Base-by-base conservation (phyloP, 2,797 vertebrate species). In the Halcyon badia region DNA sequence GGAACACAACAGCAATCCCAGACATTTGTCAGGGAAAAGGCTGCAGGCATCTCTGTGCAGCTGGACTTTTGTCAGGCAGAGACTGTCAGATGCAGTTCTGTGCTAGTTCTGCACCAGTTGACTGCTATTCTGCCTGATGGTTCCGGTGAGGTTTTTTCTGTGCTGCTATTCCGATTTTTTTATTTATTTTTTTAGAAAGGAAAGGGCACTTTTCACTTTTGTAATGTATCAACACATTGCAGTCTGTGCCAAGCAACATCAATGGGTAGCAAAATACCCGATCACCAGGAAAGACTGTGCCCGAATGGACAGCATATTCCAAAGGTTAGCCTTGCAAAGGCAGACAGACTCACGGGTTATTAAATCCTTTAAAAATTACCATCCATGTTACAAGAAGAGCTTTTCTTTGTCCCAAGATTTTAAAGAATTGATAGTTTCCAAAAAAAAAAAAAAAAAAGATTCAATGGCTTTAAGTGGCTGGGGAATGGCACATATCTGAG, bases 41-140 rank as follows among this genome's bases (percentile, higher is more conserved):
- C 93, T 90, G 41, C 76, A 95, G 79, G 61, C 76, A 88, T n/a
- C 57, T 83, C 85, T 49, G 52, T 57, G 85, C 89, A 96, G 89
- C 79, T 93, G 91, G 79, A 95, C 73, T 86, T 85, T 24, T 58
- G 54, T 78, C 61, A 71, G 58, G 54, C 7, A 0, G 31, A 91
- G 46, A 39, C 44, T 71, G 44, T 75, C 76, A 89, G 79, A 72
- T 77, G 79, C 52, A 81, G 79, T 69, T 81, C 84, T 86, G 41
- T 78, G 71, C 79, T 54, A 70, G 64, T 37, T 86, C 66, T 66
- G 5, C 2, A 2, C 48, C 91, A 73, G 41, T 7, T 1, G 1
- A 94, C 69, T 75, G 83, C 26, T 75, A 39, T 35, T 64, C 85
- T 90, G 54, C 80, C 42, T 22, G 44, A 89, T 60, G 91, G 33